Evolutionary conservation across 2,797 vertebrate species (phyloP).

Genomic region (Coluber constrictor): DNA sequence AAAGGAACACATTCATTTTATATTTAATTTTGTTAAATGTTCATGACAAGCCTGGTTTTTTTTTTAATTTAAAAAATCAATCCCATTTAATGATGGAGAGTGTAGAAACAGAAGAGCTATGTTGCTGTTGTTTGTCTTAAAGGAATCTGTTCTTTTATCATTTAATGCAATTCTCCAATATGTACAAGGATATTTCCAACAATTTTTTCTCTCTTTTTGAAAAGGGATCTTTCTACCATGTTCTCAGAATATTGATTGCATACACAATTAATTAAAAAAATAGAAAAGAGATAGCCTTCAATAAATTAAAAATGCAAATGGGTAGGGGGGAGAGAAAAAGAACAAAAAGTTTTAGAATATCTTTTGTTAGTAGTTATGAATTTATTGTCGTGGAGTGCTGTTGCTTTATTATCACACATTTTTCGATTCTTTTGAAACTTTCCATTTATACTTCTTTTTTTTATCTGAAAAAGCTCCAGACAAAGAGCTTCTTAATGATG

Average conservation of each 20-base stretch:
- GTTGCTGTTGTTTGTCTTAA: neutral
- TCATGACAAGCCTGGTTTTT: neutral
- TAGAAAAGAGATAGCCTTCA: neutral
- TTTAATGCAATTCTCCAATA: neutral
- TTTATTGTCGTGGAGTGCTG: neutral
- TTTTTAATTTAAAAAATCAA: neutral
- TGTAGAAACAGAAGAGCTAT: neutral
- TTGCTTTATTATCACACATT: neutral
- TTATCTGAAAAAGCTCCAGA: neutral
- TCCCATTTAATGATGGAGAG: neutral
- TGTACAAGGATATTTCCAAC: neutral
- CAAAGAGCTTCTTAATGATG: neutral
- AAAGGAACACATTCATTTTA: neutral
- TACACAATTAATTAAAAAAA: neutral
- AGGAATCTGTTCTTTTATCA: neutral
- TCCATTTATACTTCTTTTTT: neutral
- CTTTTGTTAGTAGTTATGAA: neutral
- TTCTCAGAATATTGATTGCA: neutral
- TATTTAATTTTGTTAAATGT: neutral
- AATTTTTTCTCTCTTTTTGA: neutral
- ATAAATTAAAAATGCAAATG: neutral
- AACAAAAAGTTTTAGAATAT: neutral
- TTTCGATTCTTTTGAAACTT: neutral
- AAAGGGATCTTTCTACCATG: neutral
- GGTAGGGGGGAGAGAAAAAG: neutral